phyloP scores from a whole-genome alignment of 2,888 invertebrate species.

The Dione juno region DNA sequence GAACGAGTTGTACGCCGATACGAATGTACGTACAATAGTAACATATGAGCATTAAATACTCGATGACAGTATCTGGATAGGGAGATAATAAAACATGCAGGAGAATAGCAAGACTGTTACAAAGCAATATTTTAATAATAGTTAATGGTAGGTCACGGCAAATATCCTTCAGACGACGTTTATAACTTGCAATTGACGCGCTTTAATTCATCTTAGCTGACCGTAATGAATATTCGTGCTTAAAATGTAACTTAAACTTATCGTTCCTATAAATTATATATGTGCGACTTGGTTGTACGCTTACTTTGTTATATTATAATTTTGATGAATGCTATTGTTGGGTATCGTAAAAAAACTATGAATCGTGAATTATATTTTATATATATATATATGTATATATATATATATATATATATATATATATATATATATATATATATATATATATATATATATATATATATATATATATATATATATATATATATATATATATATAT shows the following conservation, averaged over 20 bases:
- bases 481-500: no score
- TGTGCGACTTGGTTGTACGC: background rate
- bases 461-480: no score
- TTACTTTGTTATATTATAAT: slow-evolving; percentile 20
- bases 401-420: no score
- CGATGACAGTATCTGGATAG: slow-evolving; percentile 78
- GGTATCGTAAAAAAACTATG: background rate
- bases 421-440: no score
- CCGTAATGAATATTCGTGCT: slow-evolving; percentile 54
- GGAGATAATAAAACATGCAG: slow-evolving; percentile 77
- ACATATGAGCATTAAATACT: slow-evolving; percentile 77
- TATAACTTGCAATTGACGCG: slow-evolving; percentile 78
- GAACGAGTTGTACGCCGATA: slow-evolving; percentile 62
- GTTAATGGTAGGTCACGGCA: slow-evolving; percentile 79
- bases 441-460: no score
- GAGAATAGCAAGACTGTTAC: slow-evolving; percentile 78
- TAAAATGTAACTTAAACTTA: slow-evolving; percentile 22
- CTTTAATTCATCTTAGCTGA: slow-evolving; percentile 73
- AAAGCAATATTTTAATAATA: slow-evolving; percentile 82
- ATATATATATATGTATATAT: no score
- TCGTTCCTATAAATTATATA: slow-evolving; percentile 18
- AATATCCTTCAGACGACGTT: slow-evolving; percentile 74
- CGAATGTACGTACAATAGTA: slow-evolving; percentile 69
- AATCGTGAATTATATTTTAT: background rate
- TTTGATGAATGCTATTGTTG: background rate